Percentiles rank a stretch among this genome's conserved stretches.
Conservation (phyloP, 2,797 vertebrate species). For the Myripristis murdjan region DNA sequence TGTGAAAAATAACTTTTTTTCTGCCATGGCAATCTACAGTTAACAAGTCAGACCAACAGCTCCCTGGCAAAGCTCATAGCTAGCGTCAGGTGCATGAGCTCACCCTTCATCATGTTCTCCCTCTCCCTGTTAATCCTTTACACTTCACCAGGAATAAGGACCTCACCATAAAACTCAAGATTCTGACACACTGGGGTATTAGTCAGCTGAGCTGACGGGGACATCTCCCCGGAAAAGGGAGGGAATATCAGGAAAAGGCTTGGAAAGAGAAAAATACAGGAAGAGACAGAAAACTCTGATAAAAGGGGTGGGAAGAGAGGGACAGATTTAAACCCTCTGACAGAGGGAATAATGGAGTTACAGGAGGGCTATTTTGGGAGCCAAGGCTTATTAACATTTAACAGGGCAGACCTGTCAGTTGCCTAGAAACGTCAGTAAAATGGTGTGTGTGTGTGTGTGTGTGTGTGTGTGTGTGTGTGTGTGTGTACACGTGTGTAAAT, state of each 20-base stretch:
- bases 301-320: not conserved
- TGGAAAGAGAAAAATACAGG: not conserved
- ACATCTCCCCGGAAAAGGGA: not conserved
- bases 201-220: not conserved
- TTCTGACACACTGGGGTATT: not conserved
- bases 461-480: slow-evolving; percentile 23
- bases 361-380: slow-evolving; percentile 29
- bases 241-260: not conserved
- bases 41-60: slow-evolving; percentile 25
- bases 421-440: slow-evolving; percentile 44
- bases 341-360: slow-evolving; percentile 20
- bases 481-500: slow-evolving; percentile 4
- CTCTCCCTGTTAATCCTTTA: slow-evolving; percentile 15
- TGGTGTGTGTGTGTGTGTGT: slow-evolving; percentile 16
- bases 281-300: not conserved
- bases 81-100: slow-evolving; percentile 43
- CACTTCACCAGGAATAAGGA: slow-evolving; percentile 33
- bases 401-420: slow-evolving; percentile 33
- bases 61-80: slow-evolving; percentile 64
- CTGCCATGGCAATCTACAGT: no score
- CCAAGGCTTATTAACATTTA: slow-evolving; percentile 33
- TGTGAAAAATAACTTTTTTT: slow-evolving; percentile 43
- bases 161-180: slow-evolving; percentile 3
- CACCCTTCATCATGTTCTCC: slow-evolving; percentile 1
- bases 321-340: slow-evolving; percentile 12